phyloP scores from a whole-genome alignment of 2,113 vertebrate species.

The Lathamus discolor region DNA sequence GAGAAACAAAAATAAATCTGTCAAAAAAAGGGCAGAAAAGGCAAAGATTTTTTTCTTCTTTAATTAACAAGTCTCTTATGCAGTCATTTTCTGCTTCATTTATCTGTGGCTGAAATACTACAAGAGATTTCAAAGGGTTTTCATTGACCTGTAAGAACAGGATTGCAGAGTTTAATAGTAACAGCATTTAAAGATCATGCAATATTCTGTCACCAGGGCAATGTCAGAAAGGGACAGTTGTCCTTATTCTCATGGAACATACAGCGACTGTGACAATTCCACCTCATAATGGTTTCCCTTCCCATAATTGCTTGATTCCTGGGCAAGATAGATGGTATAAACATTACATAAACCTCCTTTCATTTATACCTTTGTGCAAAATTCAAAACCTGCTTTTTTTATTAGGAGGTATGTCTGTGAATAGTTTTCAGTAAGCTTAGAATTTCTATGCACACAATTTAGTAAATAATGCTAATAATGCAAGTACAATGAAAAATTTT shows the following conservation, averaged over 20 bases:
- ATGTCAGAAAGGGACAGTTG: background rate
- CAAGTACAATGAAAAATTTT: background rate
- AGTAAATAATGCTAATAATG: background rate
- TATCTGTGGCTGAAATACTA: constrained; percentile 50
- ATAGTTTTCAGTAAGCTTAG: background rate
- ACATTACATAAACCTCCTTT: background rate
- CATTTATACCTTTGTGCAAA: background rate
- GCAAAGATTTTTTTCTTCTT: background rate
- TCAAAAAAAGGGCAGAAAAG: constrained; percentile 8
- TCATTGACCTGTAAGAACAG: constrained; percentile 28
- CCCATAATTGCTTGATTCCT: background rate
- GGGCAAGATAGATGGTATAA: background rate
- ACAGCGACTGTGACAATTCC: background rate
- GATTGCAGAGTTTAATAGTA: constrained; percentile 5
- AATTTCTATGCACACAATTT: background rate
- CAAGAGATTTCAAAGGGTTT: constrained; percentile 19
- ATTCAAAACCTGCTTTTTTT: background rate
- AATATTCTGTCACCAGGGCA: constrained; percentile 23
- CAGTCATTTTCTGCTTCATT: constrained; percentile 49
- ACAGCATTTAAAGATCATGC: background rate
- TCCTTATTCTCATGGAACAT: background rate
- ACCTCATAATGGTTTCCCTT: constrained; percentile 1
- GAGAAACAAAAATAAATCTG: constrained; percentile 35
- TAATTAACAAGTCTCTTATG: constrained; percentile 39
- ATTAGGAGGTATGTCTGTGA: background rate